phyloP scores from a whole-genome alignment of 2,113 vertebrate species.

The Dasypus novemcinctus region DNA sequence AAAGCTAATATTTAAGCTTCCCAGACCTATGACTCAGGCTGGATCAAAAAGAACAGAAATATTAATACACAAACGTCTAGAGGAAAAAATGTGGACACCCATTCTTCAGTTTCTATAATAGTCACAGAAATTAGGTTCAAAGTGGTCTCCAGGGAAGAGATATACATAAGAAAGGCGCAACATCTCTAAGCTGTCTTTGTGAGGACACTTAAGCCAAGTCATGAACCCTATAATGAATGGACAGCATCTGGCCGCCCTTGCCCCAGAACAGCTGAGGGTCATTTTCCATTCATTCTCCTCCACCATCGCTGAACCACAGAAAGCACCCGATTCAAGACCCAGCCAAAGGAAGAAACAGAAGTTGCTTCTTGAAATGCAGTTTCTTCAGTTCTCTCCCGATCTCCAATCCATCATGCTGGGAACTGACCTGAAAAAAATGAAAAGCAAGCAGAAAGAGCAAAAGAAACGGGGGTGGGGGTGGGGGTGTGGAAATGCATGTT shows the following conservation, averaged over 20 bases:
- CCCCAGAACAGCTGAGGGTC: not conserved
- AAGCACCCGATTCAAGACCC: not conserved
- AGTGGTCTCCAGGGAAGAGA: not conserved
- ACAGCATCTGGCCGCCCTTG: not conserved
- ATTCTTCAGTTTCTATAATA: not conserved
- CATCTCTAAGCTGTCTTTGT: not conserved
- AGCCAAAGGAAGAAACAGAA: not conserved
- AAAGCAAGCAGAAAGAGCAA: not conserved
- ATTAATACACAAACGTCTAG: not conserved
- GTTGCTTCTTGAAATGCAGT: not conserved
- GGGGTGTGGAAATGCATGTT: not conserved
- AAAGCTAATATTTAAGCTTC: constrained; percentile 1
- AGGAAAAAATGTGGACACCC: not conserved
- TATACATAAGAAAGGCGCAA: not conserved
- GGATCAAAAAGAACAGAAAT: not conserved
- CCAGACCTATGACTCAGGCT: not conserved
- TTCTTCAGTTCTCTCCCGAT: not conserved
- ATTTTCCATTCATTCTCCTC: not conserved
- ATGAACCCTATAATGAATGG: not conserved
- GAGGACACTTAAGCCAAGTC: not conserved
- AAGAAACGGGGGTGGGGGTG: not conserved
- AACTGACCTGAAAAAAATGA: not conserved
- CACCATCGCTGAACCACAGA: not conserved
- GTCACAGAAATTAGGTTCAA: constrained; percentile 1
- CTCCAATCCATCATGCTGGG: not conserved